Conservation (phyloP, 2,888 invertebrate genomes). For the Yponomeuta malinellus region DNA sequence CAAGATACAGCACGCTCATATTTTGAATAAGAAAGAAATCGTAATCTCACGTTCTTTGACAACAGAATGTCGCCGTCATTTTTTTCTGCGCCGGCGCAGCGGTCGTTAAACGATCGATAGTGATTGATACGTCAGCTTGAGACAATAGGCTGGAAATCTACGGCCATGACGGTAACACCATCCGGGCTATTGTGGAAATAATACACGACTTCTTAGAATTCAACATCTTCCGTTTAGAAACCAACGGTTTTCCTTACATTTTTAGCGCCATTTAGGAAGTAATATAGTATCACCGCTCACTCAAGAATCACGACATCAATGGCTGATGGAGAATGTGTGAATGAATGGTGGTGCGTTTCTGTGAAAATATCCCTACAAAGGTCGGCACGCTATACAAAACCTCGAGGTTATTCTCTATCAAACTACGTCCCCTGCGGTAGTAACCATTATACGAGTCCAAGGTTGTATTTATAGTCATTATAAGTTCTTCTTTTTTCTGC, state of each 20-base stretch:
- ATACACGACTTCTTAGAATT: not conserved
- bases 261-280: not conserved
- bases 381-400: not conserved
- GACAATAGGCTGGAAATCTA: slow-evolving; percentile 11
- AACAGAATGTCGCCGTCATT: not conserved
- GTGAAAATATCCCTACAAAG: not conserved
- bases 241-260: not conserved
- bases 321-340: not conserved
- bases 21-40: not conserved
- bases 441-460: not conserved
- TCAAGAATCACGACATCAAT: too few relatives aligned
- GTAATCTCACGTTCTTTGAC: not conserved
- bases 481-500: not conserved
- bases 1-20: not conserved
- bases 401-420: not conserved
- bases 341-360: not conserved
- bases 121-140: not conserved
- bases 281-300: not conserved
- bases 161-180: slow-evolving; percentile 2
- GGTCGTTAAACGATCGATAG: not conserved
- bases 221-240: not conserved
- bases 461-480: slow-evolving; percentile 1
- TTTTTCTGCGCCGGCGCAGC: not conserved
- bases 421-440: not conserved
- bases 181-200: slow-evolving; percentile 11